Percentiles rank a stretch among this genome's conserved stretches.
These are phyloP conservation scores for Forbesichthys agassizii DNA, from an alignment of 2,113 vertebrate genomes.

Conservation along the genomic window DNA sequence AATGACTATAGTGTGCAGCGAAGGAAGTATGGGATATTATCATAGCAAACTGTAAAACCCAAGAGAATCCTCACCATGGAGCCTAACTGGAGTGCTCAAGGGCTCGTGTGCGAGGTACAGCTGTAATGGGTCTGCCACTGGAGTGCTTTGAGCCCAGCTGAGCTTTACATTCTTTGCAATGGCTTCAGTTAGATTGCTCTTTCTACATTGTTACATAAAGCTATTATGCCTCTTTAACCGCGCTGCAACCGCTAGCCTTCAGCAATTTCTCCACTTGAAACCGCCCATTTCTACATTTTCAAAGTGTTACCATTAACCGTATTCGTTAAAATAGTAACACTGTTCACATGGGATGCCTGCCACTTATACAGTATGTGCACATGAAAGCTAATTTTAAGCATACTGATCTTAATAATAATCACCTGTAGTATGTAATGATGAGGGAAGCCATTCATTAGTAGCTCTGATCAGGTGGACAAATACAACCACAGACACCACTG, in stretches of 20 bases:
- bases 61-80: background rate
- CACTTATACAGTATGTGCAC: too few relatives aligned
- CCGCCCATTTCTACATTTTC: constrained; percentile 15
- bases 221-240: constrained; percentile 38
- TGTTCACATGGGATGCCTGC: too few relatives aligned
- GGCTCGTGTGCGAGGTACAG: constrained; percentile 3
- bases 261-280: constrained; percentile 46
- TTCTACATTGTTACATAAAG: constrained; percentile 53
- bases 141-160: constrained; percentile 12
- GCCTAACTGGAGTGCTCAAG: background rate
- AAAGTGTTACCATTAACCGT: too few relatives aligned
- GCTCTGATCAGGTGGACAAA: too few relatives aligned
- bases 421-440: too few relatives aligned
- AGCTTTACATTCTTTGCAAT: constrained; percentile 18
- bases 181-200: constrained; percentile 29
- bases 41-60: background rate
- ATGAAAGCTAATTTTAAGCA: too few relatives aligned
- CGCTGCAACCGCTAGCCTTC: constrained; percentile 39
- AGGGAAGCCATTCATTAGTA: background rate
- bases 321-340: too few relatives aligned
- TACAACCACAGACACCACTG: too few relatives aligned
- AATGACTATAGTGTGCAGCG: background rate
- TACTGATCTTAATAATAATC: too few relatives aligned
- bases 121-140: constrained; percentile 8
- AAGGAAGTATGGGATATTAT: constrained; percentile 12